Percentiles rank a stretch among this genome's conserved stretches.
Evolutionary conservation across 2,113 vertebrate species (phyloP).

Genomic region (Tragelaphus buxtoni): DNA sequence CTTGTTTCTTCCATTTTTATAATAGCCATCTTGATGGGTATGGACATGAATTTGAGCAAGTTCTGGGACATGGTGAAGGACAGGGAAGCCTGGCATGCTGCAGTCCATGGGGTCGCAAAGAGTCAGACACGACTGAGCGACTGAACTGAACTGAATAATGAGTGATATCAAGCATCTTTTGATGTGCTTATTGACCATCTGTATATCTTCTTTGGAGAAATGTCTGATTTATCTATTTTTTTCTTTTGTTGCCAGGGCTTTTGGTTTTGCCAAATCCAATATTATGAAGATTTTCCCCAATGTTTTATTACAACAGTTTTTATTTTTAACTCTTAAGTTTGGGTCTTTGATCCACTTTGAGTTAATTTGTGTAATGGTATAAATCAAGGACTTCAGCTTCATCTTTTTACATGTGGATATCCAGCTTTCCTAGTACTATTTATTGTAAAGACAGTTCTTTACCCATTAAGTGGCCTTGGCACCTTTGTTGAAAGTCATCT

Average conservation of each 20-base stretch:
- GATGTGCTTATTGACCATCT: not conserved
- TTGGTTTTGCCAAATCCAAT: not conserved
- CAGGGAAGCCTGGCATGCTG: not conserved
- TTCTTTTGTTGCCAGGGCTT: not conserved
- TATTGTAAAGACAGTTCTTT: not conserved
- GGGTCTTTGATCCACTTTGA: not conserved
- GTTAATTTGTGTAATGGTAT: not conserved
- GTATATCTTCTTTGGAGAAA: not conserved
- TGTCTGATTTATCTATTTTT: not conserved
- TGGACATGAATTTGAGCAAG: not conserved
- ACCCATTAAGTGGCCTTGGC: not conserved
- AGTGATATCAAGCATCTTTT: not conserved
- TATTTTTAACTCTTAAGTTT: not conserved
- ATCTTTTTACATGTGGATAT: not conserved
- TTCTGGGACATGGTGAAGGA: not conserved
- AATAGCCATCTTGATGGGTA: not conserved
- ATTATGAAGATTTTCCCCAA: not conserved
- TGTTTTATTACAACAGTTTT: not conserved
- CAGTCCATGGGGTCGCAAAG: not conserved
- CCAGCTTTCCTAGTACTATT: not conserved
- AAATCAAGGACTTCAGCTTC: not conserved
- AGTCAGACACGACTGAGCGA: fast-evolving
- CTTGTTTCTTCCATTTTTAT: not conserved
- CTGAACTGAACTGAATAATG: not conserved
- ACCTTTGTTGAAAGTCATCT: not conserved